phyloP scores from a whole-genome alignment of 2,797 vertebrate genomes.

The Rhinogobio ventralis region DNA sequence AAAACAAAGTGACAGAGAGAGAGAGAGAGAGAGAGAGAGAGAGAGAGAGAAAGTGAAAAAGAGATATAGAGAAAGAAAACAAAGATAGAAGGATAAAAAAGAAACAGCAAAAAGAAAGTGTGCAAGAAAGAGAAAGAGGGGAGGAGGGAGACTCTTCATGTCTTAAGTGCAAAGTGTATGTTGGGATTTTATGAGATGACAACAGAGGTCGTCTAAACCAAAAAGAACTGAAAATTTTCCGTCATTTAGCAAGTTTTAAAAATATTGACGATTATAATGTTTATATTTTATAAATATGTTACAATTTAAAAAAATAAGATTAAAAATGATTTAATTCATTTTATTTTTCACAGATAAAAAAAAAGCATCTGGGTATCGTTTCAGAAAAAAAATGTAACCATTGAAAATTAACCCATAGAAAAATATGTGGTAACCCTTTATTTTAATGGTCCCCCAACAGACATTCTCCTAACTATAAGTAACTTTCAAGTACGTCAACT shows the following conservation, averaged over 20 bases:
- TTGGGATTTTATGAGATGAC: conserved; percentile 16
- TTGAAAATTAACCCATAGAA: neutral
- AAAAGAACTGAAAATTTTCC: conserved; percentile 7
- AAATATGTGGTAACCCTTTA: neutral
- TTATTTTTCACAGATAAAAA: neutral
- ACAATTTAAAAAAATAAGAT: neutral
- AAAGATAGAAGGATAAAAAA: conserved; percentile 82
- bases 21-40: conserved; percentile 87
- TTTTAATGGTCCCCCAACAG: neutral
- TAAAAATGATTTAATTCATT: neutral
- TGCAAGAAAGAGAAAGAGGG: conserved; percentile 88
- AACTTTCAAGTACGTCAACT: neutral
- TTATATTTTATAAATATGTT: neutral
- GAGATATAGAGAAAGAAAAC: conserved; percentile 87
- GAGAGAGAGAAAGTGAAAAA: conserved; percentile 87
- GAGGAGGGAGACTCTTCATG: conserved; percentile 66
- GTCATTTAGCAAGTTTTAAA: neutral
- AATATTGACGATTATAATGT: neutral
- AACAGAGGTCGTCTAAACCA: conserved; percentile 26
- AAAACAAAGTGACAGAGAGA: conserved; percentile 82
- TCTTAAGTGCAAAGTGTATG: conserved; percentile 59
- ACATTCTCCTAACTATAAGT: neutral
- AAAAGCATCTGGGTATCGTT: neutral
- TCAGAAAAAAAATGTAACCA: neutral
- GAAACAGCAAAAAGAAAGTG: conserved; percentile 90